Percentiles rank a stretch among this genome's conserved stretches.
Evolutionary conservation across 2,113 vertebrate genomes (phyloP).

Genomic region (Urocitellus parryii): DNA sequence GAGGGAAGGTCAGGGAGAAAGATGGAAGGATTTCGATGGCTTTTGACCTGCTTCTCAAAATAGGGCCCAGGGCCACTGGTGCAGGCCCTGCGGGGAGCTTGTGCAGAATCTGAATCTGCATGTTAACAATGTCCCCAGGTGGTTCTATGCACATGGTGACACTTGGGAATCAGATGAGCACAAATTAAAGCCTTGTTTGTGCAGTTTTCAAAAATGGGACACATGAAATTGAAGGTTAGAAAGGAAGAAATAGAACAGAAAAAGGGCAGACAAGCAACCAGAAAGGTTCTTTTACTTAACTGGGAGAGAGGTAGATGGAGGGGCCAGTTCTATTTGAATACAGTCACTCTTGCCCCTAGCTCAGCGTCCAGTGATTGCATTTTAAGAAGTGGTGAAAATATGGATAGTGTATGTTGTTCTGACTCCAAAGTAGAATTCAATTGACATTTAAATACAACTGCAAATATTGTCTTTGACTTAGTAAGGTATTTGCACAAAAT

Average conservation of each 20-base stretch:
- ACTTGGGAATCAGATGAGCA: not conserved
- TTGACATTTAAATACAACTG: not conserved
- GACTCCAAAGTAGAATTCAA: not conserved
- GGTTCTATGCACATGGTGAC: not conserved
- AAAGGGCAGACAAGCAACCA: not conserved
- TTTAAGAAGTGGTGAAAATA: not conserved
- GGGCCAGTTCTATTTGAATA: not conserved
- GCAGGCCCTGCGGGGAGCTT: accelerated
- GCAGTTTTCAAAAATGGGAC: not conserved
- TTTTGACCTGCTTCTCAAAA: accelerated
- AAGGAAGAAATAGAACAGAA: not conserved
- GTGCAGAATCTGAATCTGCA: not conserved
- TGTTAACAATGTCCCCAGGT: accelerated
- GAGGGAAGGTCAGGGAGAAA: not conserved
- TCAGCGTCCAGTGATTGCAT: no score
- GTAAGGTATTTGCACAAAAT: not conserved
- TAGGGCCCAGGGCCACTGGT: not conserved
- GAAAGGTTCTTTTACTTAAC: not conserved
- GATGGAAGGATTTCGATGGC: not conserved
- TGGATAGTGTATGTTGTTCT: not conserved
- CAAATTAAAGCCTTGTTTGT: not conserved
- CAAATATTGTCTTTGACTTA: not conserved
- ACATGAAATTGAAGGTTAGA: not conserved
- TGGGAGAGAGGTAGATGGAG: not conserved
- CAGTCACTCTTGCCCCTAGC: not conserved